Conservation (phyloP, 2,888 invertebrate species). For the Drosophila fungiperda region DNA sequence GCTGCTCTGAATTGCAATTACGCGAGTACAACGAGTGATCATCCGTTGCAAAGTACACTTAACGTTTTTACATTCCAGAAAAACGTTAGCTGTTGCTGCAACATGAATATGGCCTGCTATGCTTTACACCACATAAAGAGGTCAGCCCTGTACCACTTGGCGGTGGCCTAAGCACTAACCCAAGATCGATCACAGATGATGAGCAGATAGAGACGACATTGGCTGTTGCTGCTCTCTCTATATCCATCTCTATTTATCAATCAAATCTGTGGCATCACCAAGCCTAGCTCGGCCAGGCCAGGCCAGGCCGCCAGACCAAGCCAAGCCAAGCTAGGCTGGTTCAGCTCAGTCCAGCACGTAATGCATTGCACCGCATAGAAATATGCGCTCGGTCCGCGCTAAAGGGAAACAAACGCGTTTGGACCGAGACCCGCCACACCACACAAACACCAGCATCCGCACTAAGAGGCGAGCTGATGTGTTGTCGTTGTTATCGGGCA, state of each 20-base stretch:
- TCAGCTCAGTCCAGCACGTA: constrained; percentile 52
- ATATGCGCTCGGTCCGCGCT: constrained; percentile 78
- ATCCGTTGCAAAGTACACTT: constrained; percentile 44
- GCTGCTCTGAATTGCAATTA: constrained; percentile 9
- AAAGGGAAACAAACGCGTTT: constrained; percentile 79
- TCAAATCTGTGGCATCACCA: constrained; percentile 8
- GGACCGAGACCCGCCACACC: constrained; percentile 80
- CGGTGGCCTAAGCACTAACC: constrained; percentile 3
- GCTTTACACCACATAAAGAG: constrained; percentile 8
- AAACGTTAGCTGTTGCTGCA: constrained; percentile 37
- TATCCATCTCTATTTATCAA: neutral
- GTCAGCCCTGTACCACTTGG: constrained; percentile 6
- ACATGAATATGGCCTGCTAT: constrained; percentile 16
- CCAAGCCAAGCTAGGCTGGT: constrained; percentile 19
- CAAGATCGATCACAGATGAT: constrained; percentile 16
- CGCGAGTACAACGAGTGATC: constrained; percentile 19
- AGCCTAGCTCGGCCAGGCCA: constrained; percentile 29
- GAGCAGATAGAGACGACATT: constrained; percentile 17
- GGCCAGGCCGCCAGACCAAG: constrained; percentile 28
- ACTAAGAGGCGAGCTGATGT: constrained; percentile 69
- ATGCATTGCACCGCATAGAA: constrained; percentile 76
- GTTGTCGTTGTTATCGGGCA: constrained; percentile 79
- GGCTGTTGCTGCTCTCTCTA: constrained; percentile 10
- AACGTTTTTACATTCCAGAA: constrained; percentile 67
- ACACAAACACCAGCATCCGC: constrained; percentile 72